These are phyloP conservation scores for Greenwoodochromis staneri DNA, from an alignment of 2,113 vertebrate species.

Conservation along the genomic window DNA sequence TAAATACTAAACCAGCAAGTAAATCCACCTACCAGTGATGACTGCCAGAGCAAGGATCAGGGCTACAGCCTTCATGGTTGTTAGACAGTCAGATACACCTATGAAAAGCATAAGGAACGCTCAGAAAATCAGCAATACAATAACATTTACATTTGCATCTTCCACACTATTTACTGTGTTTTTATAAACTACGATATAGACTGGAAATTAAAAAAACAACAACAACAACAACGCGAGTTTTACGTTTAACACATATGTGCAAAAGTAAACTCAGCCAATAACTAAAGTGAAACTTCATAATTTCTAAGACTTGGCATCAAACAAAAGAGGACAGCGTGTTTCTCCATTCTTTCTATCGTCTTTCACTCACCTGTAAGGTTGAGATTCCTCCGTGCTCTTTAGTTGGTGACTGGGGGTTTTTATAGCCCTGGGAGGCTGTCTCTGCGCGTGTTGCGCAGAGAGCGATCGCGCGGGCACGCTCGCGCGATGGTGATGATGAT, in stretches of 20 bases:
- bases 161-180: neutral
- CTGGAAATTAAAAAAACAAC: neutral
- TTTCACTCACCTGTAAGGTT: conserved; percentile 62
- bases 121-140: neutral
- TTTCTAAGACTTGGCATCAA: neutral
- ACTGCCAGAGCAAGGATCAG: conserved; percentile 69
- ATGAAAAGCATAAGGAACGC: neutral
- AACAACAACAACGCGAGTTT: neutral
- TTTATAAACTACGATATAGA: neutral
- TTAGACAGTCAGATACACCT: conserved; percentile 54
- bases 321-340: neutral
- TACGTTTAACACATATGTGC: neutral
- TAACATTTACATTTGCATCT: neutral
- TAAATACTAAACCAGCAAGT: neutral
- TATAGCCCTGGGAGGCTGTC: conserved; percentile 51
- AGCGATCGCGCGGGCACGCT: neutral
- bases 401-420: conserved; percentile 18
- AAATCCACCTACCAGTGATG: conserved; percentile 59
- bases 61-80: conserved; percentile 70
- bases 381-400: conserved; percentile 32
- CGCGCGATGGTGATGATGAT: neutral
- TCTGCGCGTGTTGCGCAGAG: neutral
- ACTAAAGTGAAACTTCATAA: neutral
- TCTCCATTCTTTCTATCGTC: neutral
- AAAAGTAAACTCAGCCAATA: neutral